Evolutionary conservation across 2,113 vertebrate genomes (phyloP), one percentile per base, ranked within the genome.

Genomic region (Poicephalus meyeri): DNA sequence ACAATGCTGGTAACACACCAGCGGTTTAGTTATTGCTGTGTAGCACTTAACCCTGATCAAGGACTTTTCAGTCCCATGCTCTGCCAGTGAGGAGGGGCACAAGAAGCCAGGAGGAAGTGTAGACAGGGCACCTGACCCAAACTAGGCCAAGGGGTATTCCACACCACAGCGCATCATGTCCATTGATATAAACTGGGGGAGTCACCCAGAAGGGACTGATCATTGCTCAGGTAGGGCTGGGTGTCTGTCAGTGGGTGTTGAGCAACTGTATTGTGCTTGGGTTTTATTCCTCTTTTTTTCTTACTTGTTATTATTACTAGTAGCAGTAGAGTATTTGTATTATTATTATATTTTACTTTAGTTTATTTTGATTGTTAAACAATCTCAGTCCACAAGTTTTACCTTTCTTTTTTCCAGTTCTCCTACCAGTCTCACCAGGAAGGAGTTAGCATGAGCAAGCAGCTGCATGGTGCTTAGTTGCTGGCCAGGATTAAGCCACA

Each of bases 211-310:
- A 58, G 33, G 21, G 56, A 35, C 21, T 15, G 21, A 35, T 14
- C 6, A 0, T 35, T 35, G 20, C 13, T 58, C 13, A 0, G 13
- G 56, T 24, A 4, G 9, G n/a, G 21, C 56, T 58, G 56, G 8
- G n/a, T 24, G n/a, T 58, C 6, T 0, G 4, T 58, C 21, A 35
- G 6, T n/a, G 13, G 21, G 56, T 58, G 21, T 24, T 35, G 33
- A 58, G 33, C 33, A n/a, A 35, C 20, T 58, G 33, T 24, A 35
- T 35, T 58, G 21, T 58, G 21, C 56, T 58, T 58, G 56, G 56
- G 33, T 58, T 35, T 35, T 58, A 58, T 35, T 24, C 33, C 56
- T 58, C 56, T 58, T n/a, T 58, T 58, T n/a, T 58, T 58, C 33
- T n/a, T 35, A 58, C 9, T 58, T 33, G 10, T n/a, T 58, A n/a